Evolutionary conservation across 2,113 vertebrate genomes (phyloP).

Genomic region (Thryonomys swinderianus): DNA sequence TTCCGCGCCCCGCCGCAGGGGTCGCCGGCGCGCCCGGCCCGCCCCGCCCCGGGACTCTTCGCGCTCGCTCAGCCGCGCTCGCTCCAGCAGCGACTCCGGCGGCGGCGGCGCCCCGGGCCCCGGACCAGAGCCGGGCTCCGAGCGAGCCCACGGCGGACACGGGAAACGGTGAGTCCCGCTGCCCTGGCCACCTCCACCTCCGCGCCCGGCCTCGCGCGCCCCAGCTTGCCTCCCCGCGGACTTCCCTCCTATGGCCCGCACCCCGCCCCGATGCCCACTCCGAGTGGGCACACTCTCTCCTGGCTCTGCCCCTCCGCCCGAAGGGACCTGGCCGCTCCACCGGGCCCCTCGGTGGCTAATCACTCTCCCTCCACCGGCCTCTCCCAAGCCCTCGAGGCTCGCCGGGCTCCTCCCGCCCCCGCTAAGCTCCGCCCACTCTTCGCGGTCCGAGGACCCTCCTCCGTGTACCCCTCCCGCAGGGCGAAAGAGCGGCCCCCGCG

Average conservation of each 20-base stretch:
- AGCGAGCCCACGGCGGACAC: slow-evolving; percentile 88
- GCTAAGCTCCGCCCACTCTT: background rate
- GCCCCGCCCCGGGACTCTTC: slow-evolving; percentile 83
- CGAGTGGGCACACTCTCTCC: no score
- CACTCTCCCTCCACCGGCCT: background rate
- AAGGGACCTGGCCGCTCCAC: background rate
- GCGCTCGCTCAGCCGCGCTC: slow-evolving; percentile 88
- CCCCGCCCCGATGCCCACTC: background rate
- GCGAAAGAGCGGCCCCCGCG: slow-evolving; percentile 89
- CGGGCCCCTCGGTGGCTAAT: background rate
- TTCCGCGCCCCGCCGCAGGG: slow-evolving; percentile 86
- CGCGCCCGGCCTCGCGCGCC: rapidly evolving
- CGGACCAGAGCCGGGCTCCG: slow-evolving; percentile 67
- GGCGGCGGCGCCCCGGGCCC: slow-evolving; percentile 86
- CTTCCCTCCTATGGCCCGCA: no score
- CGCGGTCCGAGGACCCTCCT: background rate
- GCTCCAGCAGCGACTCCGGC: slow-evolving; percentile 93
- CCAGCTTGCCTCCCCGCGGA: no score
- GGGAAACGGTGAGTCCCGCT: slow-evolving; percentile 90
- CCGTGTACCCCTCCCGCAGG: slow-evolving; percentile 65
- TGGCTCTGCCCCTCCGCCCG: background rate
- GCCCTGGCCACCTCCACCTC: no score
- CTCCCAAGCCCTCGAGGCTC: background rate
- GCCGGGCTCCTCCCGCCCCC: background rate
- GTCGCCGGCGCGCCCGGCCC: slow-evolving; percentile 86